Evolutionary conservation across 92 coral and sea anemone species (phyloP), one percentile per base, ranked within the genome.

Genomic region (Paramuricea clavata): DNA sequence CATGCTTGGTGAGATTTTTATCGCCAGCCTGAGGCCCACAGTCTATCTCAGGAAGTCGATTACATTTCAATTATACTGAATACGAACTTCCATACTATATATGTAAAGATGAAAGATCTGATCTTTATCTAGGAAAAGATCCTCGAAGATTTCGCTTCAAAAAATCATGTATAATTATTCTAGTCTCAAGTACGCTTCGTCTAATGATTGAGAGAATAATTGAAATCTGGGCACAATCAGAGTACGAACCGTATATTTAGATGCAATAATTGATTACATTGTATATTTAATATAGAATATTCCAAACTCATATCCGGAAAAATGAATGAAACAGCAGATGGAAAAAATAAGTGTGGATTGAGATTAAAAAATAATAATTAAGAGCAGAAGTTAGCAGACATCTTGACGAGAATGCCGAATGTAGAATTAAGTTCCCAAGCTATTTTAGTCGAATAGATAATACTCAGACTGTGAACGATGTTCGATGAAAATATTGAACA

Each of bases 241-340:
- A 60, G 31, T 15, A 22, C 21, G 32, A 22, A 22, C 33, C 68
- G 4, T 0, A 54, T 54, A 65, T 65, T 10, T 26, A 65, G 72
- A 65, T 65, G 17, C 44, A 39, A 28, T 28, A 30, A 1, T 28
- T 65, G 72, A 65, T 65, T 19, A 54, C 27, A 54, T 19, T 21
- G 54, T 21, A 19, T 54, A 3, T n/a, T 54, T 32, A 65, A 28
- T 65, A 65, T 31, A 65, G 42, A 30, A 10, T 27, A 4, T 13
- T 65, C 22, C 33, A 22, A 65, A 65, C 72, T 65, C 72, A 31
- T 65, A 65, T 28, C 72, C 72, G 72, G 72, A 21, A 25, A 65
- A 65, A 65, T 65, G 9, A 26, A 65, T 13, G 68, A 60, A 60
- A 60, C 31, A 33, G 72, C 72, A 26, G 41, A 28, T 65, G 72